Percentiles rank a stretch among this genome's conserved stretches.
Evolutionary conservation across 2,797 vertebrate genomes (phyloP).

Genomic region (Hoplostethus atlanticus): DNA sequence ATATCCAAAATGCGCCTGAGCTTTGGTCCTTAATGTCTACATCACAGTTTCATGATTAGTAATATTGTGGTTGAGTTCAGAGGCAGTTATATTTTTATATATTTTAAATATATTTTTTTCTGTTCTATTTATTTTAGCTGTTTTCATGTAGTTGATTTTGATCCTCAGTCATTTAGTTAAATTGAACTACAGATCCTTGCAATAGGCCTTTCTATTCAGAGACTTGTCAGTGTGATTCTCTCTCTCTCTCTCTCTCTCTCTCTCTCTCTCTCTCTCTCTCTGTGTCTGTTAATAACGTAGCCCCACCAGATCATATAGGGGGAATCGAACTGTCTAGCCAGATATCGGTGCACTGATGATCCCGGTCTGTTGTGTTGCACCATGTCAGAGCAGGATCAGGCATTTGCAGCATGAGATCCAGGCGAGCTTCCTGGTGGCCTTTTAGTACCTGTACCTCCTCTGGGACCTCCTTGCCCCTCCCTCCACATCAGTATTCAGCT

Average conservation of each 20-base stretch:
- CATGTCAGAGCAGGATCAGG: slow-evolving; percentile 66
- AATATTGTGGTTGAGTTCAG: neutral
- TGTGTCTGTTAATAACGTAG: slow-evolving; percentile 7
- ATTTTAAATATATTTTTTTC: neutral
- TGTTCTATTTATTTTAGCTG: neutral
- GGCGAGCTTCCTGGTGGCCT: slow-evolving; percentile 57
- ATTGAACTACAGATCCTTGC: neutral
- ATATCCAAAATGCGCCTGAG: neutral
- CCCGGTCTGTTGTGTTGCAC: slow-evolving; percentile 41
- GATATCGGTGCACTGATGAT: slow-evolving; percentile 16
- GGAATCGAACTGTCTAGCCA: neutral
- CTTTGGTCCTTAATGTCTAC: neutral
- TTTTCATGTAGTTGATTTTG: slow-evolving; percentile 4
- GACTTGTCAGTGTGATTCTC: neutral
- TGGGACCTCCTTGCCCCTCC: slow-evolving; percentile 53
- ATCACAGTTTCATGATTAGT: neutral
- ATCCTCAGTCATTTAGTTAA: neutral
- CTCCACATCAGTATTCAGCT: slow-evolving; percentile 83
- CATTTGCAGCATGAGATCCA: slow-evolving; percentile 57
- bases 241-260: neutral
- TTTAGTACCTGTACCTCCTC: slow-evolving; percentile 71
- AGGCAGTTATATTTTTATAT: neutral
- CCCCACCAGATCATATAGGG: neutral
- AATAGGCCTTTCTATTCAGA: neutral
- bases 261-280: neutral